Percentiles rank a stretch among this genome's conserved stretches.
Evolutionary conservation across 2,113 vertebrate species (phyloP).

Genomic region (Syngnathus typhle): DNA sequence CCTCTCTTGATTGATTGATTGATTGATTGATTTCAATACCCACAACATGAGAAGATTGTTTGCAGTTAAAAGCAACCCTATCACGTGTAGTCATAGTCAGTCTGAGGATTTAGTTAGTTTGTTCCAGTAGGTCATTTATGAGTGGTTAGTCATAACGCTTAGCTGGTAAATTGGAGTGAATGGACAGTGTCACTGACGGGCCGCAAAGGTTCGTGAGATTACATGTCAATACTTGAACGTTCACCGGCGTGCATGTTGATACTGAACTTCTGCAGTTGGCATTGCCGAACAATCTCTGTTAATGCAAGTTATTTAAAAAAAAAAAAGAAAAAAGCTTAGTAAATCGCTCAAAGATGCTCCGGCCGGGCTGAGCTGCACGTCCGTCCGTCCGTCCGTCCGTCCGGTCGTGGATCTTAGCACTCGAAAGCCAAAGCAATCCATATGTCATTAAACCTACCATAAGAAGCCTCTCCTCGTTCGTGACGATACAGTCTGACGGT

Average conservation of each 20-base stretch:
- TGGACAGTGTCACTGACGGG: not conserved
- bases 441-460: conserved; percentile 18
- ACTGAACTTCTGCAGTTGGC: not conserved
- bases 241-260: not conserved
- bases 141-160: not conserved
- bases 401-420: not conserved
- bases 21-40: not conserved
- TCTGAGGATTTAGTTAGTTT: not conserved
- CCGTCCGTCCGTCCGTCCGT: not conserved
- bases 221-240: not conserved
- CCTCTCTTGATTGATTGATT: not conserved
- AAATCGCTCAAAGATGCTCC: not conserved
- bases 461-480: not conserved
- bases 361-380: too few relatives aligned
- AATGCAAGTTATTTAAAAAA: not conserved
- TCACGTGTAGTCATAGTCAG: not conserved
- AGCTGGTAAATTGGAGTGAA: not conserved
- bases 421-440: not conserved
- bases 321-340: too few relatives aligned
- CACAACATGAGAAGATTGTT: not conserved
- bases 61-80: not conserved
- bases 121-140: not conserved
- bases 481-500: not conserved
- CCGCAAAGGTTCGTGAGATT: not conserved
- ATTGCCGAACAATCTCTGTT: not conserved